phyloP scores from a whole-genome alignment of 2,113 vertebrate genomes.

The Propithecus coquereli region DNA sequence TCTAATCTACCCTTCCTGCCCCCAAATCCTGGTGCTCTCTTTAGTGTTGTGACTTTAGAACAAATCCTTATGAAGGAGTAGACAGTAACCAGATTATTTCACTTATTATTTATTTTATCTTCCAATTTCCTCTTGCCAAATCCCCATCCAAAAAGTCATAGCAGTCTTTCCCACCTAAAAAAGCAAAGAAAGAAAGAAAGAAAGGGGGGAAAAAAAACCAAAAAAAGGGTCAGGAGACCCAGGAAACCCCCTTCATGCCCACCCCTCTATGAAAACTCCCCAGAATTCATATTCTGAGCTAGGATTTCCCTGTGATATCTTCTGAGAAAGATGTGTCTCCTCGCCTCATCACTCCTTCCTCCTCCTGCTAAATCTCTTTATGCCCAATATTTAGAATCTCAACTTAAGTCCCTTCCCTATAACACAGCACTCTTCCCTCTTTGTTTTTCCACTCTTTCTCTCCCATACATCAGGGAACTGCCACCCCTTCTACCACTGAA shows the following conservation, averaged over 20 bases:
- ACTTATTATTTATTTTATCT: slow-evolving; percentile 57
- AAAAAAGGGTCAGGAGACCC: background rate
- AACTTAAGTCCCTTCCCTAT: background rate
- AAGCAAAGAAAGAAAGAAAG: background rate
- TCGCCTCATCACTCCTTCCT: background rate
- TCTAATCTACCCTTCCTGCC: background rate
- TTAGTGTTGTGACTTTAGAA: slow-evolving; percentile 13
- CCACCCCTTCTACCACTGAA: background rate
- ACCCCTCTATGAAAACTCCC: background rate
- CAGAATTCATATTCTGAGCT: background rate
- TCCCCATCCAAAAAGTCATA: background rate
- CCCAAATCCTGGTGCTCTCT: background rate
- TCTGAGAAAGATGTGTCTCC: background rate
- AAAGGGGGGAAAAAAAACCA: background rate
- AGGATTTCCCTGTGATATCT: background rate
- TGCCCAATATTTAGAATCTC: background rate
- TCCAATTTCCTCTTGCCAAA: slow-evolving; percentile 39
- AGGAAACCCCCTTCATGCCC: background rate
- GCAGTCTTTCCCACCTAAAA: slow-evolving; percentile 58
- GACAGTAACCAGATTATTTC: slow-evolving; percentile 21
- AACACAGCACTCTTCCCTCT: background rate
- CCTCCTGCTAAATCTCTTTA: background rate
- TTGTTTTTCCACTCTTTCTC: background rate
- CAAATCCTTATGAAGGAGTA: background rate
- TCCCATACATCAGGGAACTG: background rate